Evolutionary conservation across 2,888 invertebrate genomes (phyloP), one percentile per base, ranked within the genome.

Genomic region (Anodontia alba): DNA sequence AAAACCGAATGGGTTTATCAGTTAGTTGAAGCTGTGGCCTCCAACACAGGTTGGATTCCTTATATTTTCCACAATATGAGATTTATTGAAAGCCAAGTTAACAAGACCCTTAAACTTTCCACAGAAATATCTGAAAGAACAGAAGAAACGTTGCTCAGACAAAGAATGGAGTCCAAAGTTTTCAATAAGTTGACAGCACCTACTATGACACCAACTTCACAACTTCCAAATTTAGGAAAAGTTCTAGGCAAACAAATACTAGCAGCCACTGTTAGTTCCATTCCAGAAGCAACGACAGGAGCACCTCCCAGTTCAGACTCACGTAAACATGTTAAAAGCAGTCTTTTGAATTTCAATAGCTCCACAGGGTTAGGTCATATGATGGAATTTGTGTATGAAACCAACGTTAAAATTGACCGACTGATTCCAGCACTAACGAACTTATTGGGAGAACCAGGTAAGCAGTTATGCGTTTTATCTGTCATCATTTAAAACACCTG

Each of bases 31-130:
- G 89, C 90, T 7, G 86, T 91, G 3, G 89, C 90, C 0, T 89
- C 91, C 8, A 90, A 90, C 73, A 91, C 92, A 0, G 90, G 91
- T 1, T 92, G 92, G 92, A 90, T 92, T 54, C 92, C 92, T 0
- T 88, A 89, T 62, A 86, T 92, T 17, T 91, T 89, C 57, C 89
- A 89, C 57, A 90, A 86, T 57, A 78, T 91, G 62, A 84, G 89
- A 33, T 89, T 88, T 77, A 86, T 90, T 26, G 91, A 90, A 62
- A 81, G 80, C n/a, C 87, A 89, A 38, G 79, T 89, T 1, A 92
- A 92, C 70, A 83, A 89, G 54, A 88, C 91, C 0, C 49, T 88
- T n/a, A 76, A 81, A 38, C 66, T 68, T 2, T 73, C 80, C 3
- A 76, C 5, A 33, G 62, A 62, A 33, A 62, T 62, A 70, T 62